Evolutionary conservation across 2,888 invertebrate species (phyloP), one percentile per base, ranked within the genome.

Genomic region (Atherix ibis): DNA sequence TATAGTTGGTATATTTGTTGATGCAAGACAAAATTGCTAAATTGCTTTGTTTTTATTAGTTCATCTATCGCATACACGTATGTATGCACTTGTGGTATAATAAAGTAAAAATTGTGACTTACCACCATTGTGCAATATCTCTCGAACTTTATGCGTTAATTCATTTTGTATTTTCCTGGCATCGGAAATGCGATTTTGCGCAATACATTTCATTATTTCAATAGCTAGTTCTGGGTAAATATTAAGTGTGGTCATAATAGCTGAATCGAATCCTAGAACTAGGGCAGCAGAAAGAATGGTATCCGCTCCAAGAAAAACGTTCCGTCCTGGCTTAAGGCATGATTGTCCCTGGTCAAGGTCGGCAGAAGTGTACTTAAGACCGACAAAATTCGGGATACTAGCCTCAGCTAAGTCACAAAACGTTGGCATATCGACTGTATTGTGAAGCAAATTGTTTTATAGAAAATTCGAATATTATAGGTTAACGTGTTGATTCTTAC

Each of bases 351-450:
- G 77, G 34, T 71, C 70, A 30, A 85, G 62, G 49, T 77, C 72
- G 25, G 68, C 70, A 8, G 77, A 76, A 0, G 87, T 85, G 51
- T 77, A 85, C 55, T 88, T 88, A n/a, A 85, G 66, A 3, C 88
- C 88, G 38, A 68, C 69, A 48, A 88, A 78, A 34, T 75, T 81
- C 0, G 82, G 73, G 30, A 88, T 71, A 37, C 64, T 53, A 4
- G 62, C 61, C 1, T 67, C 67, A 1, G 78, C 74, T 15, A 69
- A 64, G 10, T 64, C 59, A 25, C 81, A 66, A 46, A 81, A 78
- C 17, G 68, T 58, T 27, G 71, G 73, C 79, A 82, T 82, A 45
- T 74, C 67, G 31, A 83, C 82, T 83, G 51, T 14, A 62, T 62
- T 16, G 13, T n/a, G 35, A 16, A 22, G 6, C 28, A 19, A 40